Evolutionary conservation across 2,888 invertebrate species (phyloP), one percentile per base, ranked within the genome.

Genomic region (Agrilus biguttatus): DNA sequence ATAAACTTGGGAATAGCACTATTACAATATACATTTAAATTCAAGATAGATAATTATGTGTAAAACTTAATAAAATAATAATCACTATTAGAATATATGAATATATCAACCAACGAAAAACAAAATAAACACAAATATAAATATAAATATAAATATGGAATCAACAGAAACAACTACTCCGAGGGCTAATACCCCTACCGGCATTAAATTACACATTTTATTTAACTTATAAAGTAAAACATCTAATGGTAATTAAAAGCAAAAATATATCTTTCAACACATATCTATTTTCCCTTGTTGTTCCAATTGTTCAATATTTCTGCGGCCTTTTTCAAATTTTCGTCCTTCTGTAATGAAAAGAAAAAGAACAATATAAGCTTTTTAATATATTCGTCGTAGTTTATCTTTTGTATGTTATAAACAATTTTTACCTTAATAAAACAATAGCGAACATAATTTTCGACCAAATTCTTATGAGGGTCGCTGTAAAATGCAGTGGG

Each of bases 401-500:
- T 28, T 23, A 34, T 35, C 43, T n/a, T n/a, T n/a, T n/a, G n/a
- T n/a, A 23, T 17, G 28, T 12, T 28, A 39, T 14, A 39, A 17
- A 36, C 39, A 17, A 44, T 36, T 35, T 36, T 33, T 56, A 82
- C 88, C 78, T 96, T 96, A 50, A 91, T 89, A 61, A 92, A 96
- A 61, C 95, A 96, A 66, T 92, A 93, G 40, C 96, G 74, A 1
- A 93, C 85, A 59, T 77, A 87, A 62, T 89, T 76, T 62, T 92
- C 88, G 0, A 80, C 92, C 6, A 93, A 66, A 44, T 70, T 64
- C 62, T 91, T 92, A 67, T 96, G 79, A 8, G 68, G 69, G 5
- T 74, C 71, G 14, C 82, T 79, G 65, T 96, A 98, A 70, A 98
- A 98, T 0, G 92, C 93, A 37, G 86, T 83, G 0, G 91, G 88